Base-by-base conservation (phyloP, 2,797 vertebrate species). In the Scolopax rusticola region DNA sequence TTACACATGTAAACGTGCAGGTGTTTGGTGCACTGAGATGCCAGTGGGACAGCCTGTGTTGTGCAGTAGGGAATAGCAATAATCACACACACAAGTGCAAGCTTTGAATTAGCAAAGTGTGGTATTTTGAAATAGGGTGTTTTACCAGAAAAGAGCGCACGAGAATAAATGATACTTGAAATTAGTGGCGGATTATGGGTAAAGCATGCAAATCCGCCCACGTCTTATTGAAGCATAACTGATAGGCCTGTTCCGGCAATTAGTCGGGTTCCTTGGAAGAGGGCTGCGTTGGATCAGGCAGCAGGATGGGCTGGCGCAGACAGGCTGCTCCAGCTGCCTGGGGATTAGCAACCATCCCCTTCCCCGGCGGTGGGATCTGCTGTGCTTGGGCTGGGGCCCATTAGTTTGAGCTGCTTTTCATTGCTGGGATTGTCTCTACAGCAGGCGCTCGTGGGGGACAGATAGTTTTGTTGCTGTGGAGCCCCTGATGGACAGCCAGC, bases 381-480 rank as follows among this genome's bases (percentile, higher is more conserved):
- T 0, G 2, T 3, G 32, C 64, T 73, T 15, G 41, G 45, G 76
- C 76, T 16, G 33, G 18, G 51, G 15, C 68, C 8, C 11, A 23
- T 60, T 78, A 14, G n/a, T 60, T 47, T 0, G 5, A 84, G 70
- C 71, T 84, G 87, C 84, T 76, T 83, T 24, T 19, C 54, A 5
- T 73, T 73, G 85, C 76, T 68, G 87, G 40, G 57, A 64, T 90
- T 89, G 27, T 56, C 65, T 75, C 40, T 25, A 69, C 24, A 47
- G 86, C 64, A 25, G 50, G 59, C 0, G 0, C 21, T 54, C 0
- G 0, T 1, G 0, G 3, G 36, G n/a, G 54, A 57, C 21, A 4
- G 65, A 30, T 43, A 63, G 10, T 11, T 51, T 38, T 15, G 13
- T 5, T 73, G 50, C 41, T 57, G 63, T 6, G 2, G 51, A 54